Evolutionary conservation across 1,140 invertebrate genomes (phyloP).

Genomic region (Dufourea novaeangliae): DNA sequence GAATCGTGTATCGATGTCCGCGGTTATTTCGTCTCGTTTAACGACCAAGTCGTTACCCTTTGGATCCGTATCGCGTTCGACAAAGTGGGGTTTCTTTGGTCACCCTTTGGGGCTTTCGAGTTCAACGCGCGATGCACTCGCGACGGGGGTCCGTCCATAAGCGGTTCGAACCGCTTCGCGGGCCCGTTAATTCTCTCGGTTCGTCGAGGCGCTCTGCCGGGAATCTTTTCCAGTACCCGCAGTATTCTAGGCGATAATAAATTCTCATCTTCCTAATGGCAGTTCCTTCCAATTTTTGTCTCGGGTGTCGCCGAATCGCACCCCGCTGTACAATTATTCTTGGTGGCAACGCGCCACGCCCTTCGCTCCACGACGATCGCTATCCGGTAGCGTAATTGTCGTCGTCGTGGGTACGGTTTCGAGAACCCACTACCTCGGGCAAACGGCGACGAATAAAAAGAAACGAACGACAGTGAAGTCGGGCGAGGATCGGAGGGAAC

Average conservation of each 20-base stretch:
- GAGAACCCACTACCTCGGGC: neutral
- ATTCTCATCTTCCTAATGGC: constrained; percentile 61
- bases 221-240: neutral
- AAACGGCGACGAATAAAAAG: constrained; percentile 24
- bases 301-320: constrained; percentile 47
- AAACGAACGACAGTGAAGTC: too few relatives aligned
- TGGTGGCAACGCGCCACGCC: constrained; percentile 28
- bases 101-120: neutral
- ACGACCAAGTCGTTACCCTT: too few relatives aligned
- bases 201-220: too few relatives aligned
- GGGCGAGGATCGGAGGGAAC: neutral
- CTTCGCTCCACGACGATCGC: constrained; percentile 38
- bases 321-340: constrained; percentile 45
- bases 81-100: too few relatives aligned
- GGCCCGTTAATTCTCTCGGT: neutral
- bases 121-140: neutral
- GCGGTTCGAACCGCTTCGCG: neutral
- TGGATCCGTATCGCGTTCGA: too few relatives aligned
- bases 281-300: constrained; percentile 54
- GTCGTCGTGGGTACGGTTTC: neutral
- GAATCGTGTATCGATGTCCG: neutral
- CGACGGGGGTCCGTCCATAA: neutral
- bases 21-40: neutral
- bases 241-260: constrained; percentile 32
- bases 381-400: constrained; percentile 44